phyloP scores from a whole-genome alignment of 2,797 vertebrate species.

The Anas capensis region DNA sequence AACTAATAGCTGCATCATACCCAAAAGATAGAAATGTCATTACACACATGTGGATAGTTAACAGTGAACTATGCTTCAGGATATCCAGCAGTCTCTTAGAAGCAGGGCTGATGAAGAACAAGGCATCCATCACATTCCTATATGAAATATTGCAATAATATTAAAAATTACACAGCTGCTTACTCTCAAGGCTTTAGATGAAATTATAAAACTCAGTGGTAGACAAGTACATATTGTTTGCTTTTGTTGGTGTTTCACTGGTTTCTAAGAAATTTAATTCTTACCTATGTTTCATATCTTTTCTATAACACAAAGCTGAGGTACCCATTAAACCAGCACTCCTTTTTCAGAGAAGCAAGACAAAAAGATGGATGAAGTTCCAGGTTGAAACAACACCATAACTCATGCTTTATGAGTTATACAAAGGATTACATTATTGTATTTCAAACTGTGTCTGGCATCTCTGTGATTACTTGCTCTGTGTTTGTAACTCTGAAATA shows the following conservation, averaged over 20 bases:
- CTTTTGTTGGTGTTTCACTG: background rate
- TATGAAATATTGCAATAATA: background rate
- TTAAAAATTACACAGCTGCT: background rate
- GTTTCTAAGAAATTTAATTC: background rate
- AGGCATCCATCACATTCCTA: background rate
- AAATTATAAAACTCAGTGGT: slow-evolving; percentile 34
- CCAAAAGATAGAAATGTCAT: background rate
- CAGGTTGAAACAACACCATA: background rate
- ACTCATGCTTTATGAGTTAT: background rate
- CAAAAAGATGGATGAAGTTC: background rate
- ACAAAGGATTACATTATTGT: background rate
- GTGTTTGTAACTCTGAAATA: background rate
- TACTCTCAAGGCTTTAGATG: background rate
- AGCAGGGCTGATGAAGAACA: background rate
- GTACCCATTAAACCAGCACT: background rate
- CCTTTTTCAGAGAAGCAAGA: background rate
- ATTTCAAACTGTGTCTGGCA: background rate
- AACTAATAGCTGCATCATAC: background rate
- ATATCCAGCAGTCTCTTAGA: background rate
- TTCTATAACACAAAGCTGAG: background rate
- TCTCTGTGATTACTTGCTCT: background rate
- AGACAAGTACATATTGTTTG: background rate
- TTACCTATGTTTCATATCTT: background rate
- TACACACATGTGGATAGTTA: background rate
- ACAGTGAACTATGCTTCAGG: background rate